A percentile compares a stretch with the other conserved stretches of the same genome.
phyloP scores from a whole-genome alignment of 2,113 vertebrate species.

The Noctilio leporinus region DNA sequence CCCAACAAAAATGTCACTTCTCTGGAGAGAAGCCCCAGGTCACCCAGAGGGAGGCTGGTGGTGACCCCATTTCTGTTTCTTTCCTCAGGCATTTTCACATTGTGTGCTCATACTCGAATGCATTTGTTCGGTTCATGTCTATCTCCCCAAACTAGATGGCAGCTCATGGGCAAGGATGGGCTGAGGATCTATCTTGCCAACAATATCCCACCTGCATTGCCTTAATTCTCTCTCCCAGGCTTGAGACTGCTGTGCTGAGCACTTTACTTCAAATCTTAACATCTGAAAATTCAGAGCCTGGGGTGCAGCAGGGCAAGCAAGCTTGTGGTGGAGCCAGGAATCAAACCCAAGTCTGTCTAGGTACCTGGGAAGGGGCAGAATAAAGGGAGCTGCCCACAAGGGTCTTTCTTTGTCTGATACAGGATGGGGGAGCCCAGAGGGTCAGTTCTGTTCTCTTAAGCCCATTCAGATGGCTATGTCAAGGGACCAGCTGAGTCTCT shows the following conservation, averaged over 20 bases:
- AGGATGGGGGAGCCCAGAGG: neutral
- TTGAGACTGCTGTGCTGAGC: accelerated
- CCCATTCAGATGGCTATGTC: neutral
- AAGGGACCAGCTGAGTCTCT: neutral
- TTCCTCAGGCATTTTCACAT: neutral
- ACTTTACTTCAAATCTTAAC: neutral
- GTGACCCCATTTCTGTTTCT: accelerated
- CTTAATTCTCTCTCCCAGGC: neutral
- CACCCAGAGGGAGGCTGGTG: neutral
- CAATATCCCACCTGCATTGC: neutral
- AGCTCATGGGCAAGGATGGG: neutral
- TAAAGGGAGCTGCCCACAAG: too few relatives aligned
- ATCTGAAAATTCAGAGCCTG: neutral
- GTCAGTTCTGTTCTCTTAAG: neutral
- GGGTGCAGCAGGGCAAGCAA: accelerated
- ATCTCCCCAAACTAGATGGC: accelerated
- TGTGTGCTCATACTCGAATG: accelerated
- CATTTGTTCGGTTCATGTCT: accelerated
- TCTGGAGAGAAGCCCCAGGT: neutral
- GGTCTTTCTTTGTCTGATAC: neutral
- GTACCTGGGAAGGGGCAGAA: neutral
- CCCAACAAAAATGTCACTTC: neutral
- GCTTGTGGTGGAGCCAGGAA: neutral
- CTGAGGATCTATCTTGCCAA: neutral
- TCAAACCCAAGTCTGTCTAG: neutral